phyloP scores from a whole-genome alignment of 2,113 vertebrate species.

The Noturus placidus region DNA sequence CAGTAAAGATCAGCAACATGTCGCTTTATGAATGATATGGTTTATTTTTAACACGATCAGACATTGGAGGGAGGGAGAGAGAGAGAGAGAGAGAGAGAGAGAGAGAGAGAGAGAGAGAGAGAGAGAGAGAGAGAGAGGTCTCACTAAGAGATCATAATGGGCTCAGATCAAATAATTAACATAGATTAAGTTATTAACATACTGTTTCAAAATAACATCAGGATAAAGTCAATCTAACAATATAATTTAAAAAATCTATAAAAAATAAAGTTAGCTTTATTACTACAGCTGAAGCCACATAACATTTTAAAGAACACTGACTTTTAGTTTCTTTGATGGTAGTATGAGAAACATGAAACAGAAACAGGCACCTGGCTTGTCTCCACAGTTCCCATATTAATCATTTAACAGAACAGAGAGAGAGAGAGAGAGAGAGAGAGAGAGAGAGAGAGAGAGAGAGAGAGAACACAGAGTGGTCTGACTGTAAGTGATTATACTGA shows the following conservation, averaged over 20 bases:
- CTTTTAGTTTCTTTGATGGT: too few species aligned
- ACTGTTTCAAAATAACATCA: not conserved
- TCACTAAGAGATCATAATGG: not conserved
- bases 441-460: not conserved
- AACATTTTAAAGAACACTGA: too few species aligned
- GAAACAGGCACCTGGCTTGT: too few species aligned
- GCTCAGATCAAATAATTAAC: not conserved
- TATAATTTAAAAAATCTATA: not conserved
- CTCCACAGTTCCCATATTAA: too few species aligned
- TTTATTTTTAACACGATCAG: not conserved
- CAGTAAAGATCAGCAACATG: not conserved
- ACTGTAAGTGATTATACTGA: not conserved
- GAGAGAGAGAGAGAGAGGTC: not conserved
- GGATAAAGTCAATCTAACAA: not conserved
- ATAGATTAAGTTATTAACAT: not conserved
- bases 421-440: too few species aligned
- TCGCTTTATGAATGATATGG: not conserved
- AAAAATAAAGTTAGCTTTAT: too few species aligned
- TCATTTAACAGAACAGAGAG: too few species aligned
- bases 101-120: not conserved
- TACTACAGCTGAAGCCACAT: not conserved
- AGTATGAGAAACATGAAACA: too few species aligned
- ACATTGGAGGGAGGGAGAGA: not conserved
- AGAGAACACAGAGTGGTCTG: not conserved
- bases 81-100: not conserved